Conservation (phyloP, 1,140 invertebrate genomes). For the Pectinophora gossypiella region DNA sequence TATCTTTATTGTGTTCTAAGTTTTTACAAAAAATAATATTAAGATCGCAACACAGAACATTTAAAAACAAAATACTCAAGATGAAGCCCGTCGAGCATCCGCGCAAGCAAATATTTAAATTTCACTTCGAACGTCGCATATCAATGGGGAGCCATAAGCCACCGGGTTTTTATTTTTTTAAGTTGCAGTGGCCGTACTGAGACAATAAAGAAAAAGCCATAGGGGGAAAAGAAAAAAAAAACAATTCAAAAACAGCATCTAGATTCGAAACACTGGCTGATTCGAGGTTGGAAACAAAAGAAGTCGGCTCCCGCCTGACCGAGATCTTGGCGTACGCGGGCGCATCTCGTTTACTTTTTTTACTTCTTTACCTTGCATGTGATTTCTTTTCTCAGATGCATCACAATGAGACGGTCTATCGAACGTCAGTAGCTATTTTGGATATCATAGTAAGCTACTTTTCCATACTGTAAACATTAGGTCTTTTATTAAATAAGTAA, state of each 20-base stretch:
- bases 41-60: conserved; percentile 56
- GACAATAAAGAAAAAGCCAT: conserved; percentile 72
- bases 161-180: conserved; percentile 60
- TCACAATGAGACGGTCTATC: conserved; percentile 66
- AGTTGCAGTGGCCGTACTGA: conserved; percentile 51
- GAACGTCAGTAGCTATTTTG: conserved; percentile 59
- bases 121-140: conserved; percentile 73
- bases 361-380: conserved; percentile 55
- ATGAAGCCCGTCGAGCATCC: conserved; percentile 55
- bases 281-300: conserved; percentile 70
- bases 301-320: conserved; percentile 67
- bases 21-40: conserved; percentile 25
- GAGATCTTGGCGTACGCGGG: conserved; percentile 69
- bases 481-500: too few species aligned
- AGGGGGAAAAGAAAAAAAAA: conserved; percentile 54
- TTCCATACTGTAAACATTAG: too few species aligned
- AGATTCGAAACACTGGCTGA: conserved; percentile 73
- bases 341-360: conserved; percentile 55
- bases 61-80: conserved; percentile 59
- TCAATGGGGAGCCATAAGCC: conserved; percentile 74
- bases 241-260: conserved; percentile 64
- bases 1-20: too few species aligned
- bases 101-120: conserved; percentile 72
- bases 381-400: conserved; percentile 66
- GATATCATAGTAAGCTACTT: conserved; percentile 33